Evolutionary conservation across 2,113 vertebrate species (phyloP).

Genomic region (Lanius ludovicianus): DNA sequence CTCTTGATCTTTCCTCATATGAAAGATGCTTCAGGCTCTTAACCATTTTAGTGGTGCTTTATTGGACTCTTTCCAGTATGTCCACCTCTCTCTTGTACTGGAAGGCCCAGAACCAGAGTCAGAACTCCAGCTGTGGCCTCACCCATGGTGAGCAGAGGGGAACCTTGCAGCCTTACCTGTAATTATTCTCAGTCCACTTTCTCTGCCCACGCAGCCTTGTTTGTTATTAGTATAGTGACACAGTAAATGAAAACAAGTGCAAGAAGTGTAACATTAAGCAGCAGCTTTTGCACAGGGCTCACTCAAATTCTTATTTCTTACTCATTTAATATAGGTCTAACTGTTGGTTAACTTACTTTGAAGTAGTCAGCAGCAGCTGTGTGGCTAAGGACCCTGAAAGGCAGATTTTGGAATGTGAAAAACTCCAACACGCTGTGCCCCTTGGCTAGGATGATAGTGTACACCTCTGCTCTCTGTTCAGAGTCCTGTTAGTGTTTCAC

Average conservation of each 20-base stretch:
- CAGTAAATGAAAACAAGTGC: background rate
- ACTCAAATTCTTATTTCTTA: background rate
- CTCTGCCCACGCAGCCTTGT: fast-evolving
- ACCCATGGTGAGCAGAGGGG: background rate
- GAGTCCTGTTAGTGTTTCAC: background rate
- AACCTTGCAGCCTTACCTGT: background rate
- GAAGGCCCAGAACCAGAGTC: background rate
- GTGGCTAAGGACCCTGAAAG: background rate
- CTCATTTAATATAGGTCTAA: background rate
- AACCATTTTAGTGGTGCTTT: background rate
- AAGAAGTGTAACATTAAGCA: background rate
- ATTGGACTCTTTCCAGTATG: background rate
- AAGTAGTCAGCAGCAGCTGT: background rate
- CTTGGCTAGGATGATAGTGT: background rate
- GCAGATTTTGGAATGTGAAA: background rate
- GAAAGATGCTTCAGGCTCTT: background rate
- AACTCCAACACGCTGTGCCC: background rate
- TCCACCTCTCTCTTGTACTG: background rate
- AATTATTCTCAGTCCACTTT: background rate
- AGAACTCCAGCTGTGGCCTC: background rate
- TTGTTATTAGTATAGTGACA: background rate
- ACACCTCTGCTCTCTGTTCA: background rate
- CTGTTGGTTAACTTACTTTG: background rate
- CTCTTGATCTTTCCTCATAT: background rate
- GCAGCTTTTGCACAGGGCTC: background rate